Evolutionary conservation across 2,797 vertebrate genomes (phyloP).

Genomic region (Sylvilagus floridanus): DNA sequence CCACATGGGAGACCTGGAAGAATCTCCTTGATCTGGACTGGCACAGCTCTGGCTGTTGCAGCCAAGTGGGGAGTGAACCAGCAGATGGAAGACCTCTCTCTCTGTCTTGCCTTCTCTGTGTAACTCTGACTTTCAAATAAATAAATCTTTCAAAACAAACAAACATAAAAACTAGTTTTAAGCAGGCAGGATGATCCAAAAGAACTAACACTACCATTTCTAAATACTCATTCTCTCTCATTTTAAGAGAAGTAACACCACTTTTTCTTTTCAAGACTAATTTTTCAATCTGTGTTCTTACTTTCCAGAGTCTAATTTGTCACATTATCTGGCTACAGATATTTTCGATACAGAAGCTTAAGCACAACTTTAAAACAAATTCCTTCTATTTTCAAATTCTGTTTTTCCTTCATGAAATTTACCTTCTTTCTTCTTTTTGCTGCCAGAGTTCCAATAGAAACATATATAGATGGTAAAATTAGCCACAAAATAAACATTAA

Average conservation of each 20-base stretch:
- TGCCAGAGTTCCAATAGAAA: not conserved
- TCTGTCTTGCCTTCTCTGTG: too few species aligned
- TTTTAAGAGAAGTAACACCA: not conserved
- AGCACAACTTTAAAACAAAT: not conserved
- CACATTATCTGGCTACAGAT: not conserved
- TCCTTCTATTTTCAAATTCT: not conserved
- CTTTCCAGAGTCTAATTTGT: not conserved
- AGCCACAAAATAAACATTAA: constrained; percentile 23
- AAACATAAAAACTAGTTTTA: not conserved
- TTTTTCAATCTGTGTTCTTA: not conserved
- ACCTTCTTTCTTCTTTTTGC: not conserved
- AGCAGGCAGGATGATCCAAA: not conserved
- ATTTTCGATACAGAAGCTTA: not conserved
- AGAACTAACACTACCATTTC: not conserved
- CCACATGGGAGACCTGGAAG: too few species aligned
- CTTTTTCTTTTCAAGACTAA: not conserved
- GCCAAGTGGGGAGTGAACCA: too few species aligned
- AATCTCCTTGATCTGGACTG: too few species aligned
- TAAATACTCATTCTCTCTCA: not conserved
- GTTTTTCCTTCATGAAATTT: not conserved
- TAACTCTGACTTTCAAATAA: too few species aligned
- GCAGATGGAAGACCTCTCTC: too few species aligned
- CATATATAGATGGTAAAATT: not conserved
- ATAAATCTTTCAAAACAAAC: too few species aligned
- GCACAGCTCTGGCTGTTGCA: too few species aligned